Conservation (phyloP, 2,797 vertebrate genomes). For the Thripadectes ignobilis region DNA sequence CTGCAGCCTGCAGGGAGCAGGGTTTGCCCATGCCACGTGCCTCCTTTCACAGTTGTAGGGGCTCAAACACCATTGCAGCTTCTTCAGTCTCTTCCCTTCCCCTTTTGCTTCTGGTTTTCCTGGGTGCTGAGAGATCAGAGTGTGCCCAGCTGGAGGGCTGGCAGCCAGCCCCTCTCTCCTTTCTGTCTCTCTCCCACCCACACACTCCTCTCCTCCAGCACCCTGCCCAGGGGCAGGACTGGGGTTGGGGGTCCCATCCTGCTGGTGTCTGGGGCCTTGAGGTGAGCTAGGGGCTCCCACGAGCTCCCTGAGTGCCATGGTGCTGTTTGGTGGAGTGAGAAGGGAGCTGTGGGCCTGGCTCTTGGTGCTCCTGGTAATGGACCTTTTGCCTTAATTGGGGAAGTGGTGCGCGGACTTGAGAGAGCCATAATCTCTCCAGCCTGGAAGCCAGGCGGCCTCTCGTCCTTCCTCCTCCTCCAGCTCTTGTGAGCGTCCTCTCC, state of each 20-base stretch:
- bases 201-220: neutral
- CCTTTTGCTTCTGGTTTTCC: slow-evolving; percentile 56
- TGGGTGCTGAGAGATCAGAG: slow-evolving; percentile 46
- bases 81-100: slow-evolving; percentile 45
- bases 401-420: slow-evolving; percentile 38
- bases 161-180: slow-evolving; percentile 60
- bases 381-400: slow-evolving; percentile 55
- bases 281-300: neutral
- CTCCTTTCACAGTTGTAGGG: neutral
- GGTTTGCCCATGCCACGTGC: neutral
- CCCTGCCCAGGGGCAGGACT: slow-evolving; percentile 19
- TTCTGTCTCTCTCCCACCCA: slow-evolving; percentile 57
- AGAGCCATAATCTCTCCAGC: slow-evolving; percentile 64
- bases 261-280: neutral
- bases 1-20: neutral
- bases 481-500: slow-evolving; percentile 75
- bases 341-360: neutral
- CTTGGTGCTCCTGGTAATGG: slow-evolving; percentile 22
- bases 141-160: slow-evolving; percentile 29
- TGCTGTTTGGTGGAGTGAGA: slow-evolving; percentile 58
- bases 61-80: slow-evolving; percentile 15
- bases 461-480: slow-evolving; percentile 54
- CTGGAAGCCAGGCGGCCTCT: slow-evolving; percentile 75
- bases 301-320: neutral
- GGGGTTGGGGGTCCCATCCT: neutral